Evolutionary conservation across 2,888 invertebrate species (phyloP), one percentile per base, ranked within the genome.

Genomic region (Petrolisthes cinctipes): DNA sequence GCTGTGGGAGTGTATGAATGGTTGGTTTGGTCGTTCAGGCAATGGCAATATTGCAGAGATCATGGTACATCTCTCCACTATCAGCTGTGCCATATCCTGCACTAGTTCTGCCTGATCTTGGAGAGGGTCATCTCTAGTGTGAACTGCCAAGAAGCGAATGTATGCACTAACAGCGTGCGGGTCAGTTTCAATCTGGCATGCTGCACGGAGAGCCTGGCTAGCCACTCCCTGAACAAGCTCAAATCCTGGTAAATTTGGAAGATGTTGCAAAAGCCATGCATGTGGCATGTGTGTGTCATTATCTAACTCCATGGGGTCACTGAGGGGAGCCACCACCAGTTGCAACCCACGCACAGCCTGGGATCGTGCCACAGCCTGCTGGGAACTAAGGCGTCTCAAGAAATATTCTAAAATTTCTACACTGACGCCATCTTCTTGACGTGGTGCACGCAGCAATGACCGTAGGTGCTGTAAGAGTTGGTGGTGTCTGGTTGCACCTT

Each of bases 391-490:
- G 54, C 98, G 93, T 91, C 97, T 94, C 92, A 97, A 94, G 93
- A 98, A 97, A 93, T 98, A 98, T 92, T 97, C 97, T 85, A 98
- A 93, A 82, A 97, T 96, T 92, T 98, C 98, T 90, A 96, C 95
- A 79, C 97, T 96, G 66, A 96, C 94, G 86, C 92, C 91, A 20
- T 92, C 91, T 88, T 92, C 92, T 82, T 91, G 91, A 14, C 93
- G 93, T 82, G 93, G 93, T 92, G 94, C 94, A 91, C 94, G 94
- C 20, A 95, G 92, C 91, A 94, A 93, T 3, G 93, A 94, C 91
- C 95, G 94, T 79, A 96, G 93, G 92, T 96, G 95, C 0, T 93
- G 93, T 86, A 95, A 91, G 53, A 97, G 93, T 93, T 97, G 97
- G 7, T 96, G 95, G 91, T 96, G 96, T 86, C 96, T 95, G n/a